A percentile compares a stretch with the other conserved stretches of the same genome.
These are phyloP conservation scores for Diogma glabrata DNA, from an alignment of 2,888 invertebrate genomes.

Conservation along the genomic window DNA sequence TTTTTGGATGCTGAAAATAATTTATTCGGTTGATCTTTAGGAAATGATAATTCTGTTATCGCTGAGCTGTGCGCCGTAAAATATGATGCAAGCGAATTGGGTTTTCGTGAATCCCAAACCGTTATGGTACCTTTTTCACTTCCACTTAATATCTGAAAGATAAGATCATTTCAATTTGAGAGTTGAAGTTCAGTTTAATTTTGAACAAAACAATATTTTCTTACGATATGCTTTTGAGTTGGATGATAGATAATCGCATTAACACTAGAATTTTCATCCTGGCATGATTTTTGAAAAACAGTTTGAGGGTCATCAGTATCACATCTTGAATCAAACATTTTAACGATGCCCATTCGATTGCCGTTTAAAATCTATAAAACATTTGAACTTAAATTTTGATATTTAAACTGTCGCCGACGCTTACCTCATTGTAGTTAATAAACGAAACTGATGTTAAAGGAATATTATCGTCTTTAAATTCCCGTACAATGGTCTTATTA, in stretches of 20 bases:
- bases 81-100: conserved; percentile 69
- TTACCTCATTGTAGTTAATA: conserved; percentile 53
- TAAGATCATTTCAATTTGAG: neutral
- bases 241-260: conserved; percentile 74
- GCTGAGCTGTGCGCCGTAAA: conserved; percentile 63
- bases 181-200: neutral
- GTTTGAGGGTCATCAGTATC: conserved; percentile 49
- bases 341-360: conserved; percentile 80
- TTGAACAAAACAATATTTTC: conserved; percentile 4
- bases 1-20: conserved; percentile 67
- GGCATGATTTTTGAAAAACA: conserved; percentile 63
- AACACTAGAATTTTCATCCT: conserved; percentile 43
- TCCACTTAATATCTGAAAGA: conserved; percentile 51
- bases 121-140: conserved; percentile 78
- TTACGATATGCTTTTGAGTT: conserved; percentile 71
- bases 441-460: conserved; percentile 66
- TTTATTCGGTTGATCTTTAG: conserved; percentile 73
- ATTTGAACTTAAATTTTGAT: too few species aligned
- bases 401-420: too few species aligned
- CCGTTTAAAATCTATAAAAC: conserved; percentile 73
- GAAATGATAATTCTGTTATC: conserved; percentile 79
- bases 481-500: conserved; percentile 31
- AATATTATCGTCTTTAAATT: conserved; percentile 62
- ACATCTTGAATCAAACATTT: conserved; percentile 73
- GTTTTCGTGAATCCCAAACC: conserved; percentile 81